Conservation (phyloP, 64 coral and sea anemone genomes). For the Dendrophyllia cribrosa region DNA sequence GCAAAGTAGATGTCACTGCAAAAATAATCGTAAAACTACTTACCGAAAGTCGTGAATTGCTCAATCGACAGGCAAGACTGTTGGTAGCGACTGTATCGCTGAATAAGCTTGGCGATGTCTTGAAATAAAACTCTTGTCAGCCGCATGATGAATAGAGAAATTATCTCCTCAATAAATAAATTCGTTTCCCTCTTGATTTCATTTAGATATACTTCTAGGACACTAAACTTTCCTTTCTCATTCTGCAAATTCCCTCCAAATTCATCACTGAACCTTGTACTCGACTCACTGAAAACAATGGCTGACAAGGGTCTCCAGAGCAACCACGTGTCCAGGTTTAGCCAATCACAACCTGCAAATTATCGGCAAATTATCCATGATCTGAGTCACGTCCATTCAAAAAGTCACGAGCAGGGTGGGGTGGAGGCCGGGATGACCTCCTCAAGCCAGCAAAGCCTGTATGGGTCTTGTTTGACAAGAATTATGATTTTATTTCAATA, state of each 20-base stretch:
- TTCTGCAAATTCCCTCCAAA: not conserved
- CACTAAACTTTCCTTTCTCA: not conserved
- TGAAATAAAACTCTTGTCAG: slow-evolving; percentile 69
- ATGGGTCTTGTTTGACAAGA: too few relatives aligned
- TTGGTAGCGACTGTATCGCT: slow-evolving; percentile 97
- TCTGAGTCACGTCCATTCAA: not conserved
- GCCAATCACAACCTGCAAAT: not conserved
- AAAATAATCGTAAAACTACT: slow-evolving; percentile 18
- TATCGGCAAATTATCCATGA: not conserved
- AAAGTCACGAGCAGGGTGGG: not conserved
- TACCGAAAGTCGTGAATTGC: slow-evolving; percentile 97
- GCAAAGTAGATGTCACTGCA: not conserved
- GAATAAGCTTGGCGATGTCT: slow-evolving; percentile 88
- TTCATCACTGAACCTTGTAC: not conserved
- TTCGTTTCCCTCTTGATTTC: slow-evolving; percentile 24
- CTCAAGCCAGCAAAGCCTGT: too few relatives aligned
- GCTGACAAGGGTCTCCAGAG: not conserved
- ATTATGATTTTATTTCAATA: too few relatives aligned
- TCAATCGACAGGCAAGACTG: slow-evolving; percentile 97
- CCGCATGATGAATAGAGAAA: slow-evolving; percentile 53
- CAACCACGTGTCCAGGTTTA: not conserved
- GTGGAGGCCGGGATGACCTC: not conserved
- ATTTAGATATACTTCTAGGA: not conserved
- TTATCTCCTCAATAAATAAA: not conserved
- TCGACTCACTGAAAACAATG: not conserved